A percentile compares a stretch with the other conserved stretches of the same genome.
phyloP scores from a whole-genome alignment of 2,797 vertebrate genomes.

The Micromesistius poutassou region DNA sequence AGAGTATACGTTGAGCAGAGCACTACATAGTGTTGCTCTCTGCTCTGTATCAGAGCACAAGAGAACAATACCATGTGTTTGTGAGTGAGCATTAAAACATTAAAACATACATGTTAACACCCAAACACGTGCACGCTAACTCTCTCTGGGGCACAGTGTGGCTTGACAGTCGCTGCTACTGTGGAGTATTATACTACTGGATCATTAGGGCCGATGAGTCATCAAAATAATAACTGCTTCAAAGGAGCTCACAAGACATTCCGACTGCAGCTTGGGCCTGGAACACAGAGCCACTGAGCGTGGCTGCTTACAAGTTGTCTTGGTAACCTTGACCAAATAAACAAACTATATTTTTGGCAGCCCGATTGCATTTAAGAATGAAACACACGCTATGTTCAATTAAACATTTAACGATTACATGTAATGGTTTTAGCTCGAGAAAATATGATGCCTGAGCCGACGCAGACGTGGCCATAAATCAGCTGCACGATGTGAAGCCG shows the following conservation, averaged over 20 bases:
- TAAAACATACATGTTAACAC: not conserved
- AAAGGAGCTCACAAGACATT: slow-evolving; percentile 51
- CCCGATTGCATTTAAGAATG: not conserved
- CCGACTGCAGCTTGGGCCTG: slow-evolving; percentile 8
- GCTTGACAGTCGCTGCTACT: slow-evolving; percentile 32
- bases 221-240: slow-evolving; percentile 44
- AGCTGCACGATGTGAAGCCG: not conserved
- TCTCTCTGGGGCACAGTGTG: not conserved
- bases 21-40: slow-evolving; percentile 8
- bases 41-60: not conserved
- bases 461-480: not conserved
- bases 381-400: not conserved
- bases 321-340: not conserved
- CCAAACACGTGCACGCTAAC: not conserved
- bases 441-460: not conserved
- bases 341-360: not conserved
- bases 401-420: not conserved
- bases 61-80: too few relatives aligned
- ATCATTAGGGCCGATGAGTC: slow-evolving; percentile 55
- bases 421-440: not conserved
- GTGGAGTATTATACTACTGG: slow-evolving; percentile 23
- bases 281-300: not conserved
- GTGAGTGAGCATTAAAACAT: too few relatives aligned
- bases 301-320: not conserved
- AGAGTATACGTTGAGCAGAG: too few relatives aligned